A percentile compares a stretch with the other conserved stretches of the same genome.
Conservation (phyloP, 2,888 invertebrate species). For the Erebia palarica region DNA sequence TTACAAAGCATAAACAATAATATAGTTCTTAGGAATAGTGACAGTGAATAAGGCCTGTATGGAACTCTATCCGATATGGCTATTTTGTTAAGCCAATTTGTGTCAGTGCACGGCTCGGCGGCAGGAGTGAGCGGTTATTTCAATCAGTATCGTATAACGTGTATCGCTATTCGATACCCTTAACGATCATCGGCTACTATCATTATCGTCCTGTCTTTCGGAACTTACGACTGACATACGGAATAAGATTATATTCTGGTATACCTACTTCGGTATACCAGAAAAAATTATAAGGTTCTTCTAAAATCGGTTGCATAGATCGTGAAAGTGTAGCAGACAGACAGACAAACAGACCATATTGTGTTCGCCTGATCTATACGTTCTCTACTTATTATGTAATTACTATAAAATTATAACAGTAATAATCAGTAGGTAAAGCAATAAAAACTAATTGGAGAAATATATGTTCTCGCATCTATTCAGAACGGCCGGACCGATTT, state of each 20-base stretch:
- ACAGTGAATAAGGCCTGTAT: constrained; percentile 1
- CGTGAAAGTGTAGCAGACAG: no score
- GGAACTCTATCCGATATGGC: constrained; percentile 29
- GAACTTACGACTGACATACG: not conserved
- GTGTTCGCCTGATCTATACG: no score
- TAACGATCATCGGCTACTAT: not conserved
- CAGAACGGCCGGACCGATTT: no score
- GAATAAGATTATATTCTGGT: not conserved
- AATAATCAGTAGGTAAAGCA: no score
- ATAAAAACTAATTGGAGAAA: no score
- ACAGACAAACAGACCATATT: no score
- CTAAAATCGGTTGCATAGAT: no score
- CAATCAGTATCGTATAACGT: constrained; percentile 53
- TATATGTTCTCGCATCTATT: no score
- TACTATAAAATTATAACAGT: no score
- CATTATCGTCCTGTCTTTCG: constrained; percentile 3
- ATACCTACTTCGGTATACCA: no score
- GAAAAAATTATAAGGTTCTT: no score
- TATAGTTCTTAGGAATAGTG: not conserved
- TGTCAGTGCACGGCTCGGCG: constrained; percentile 31
- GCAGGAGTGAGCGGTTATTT: constrained; percentile 42
- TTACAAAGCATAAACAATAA: not conserved
- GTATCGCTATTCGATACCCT: constrained; percentile 49
- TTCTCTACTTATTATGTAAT: no score
- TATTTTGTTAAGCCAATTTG: constrained; percentile 28